Evolutionary conservation across 2,797 vertebrate genomes (phyloP).

Genomic region (Malurus leucopterus): DNA sequence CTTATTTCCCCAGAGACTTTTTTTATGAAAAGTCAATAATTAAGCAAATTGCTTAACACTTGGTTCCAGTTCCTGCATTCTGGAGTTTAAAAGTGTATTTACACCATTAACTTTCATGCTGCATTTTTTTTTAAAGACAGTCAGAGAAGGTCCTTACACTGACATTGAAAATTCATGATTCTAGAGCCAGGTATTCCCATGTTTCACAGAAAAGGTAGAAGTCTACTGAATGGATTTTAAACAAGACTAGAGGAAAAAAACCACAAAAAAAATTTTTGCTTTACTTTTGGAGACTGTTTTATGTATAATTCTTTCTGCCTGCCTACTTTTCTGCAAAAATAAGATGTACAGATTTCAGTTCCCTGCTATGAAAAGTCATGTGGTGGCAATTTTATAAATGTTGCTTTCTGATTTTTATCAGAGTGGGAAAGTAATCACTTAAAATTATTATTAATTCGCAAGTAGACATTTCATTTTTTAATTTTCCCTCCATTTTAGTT

Average conservation of each 20-base stretch:
- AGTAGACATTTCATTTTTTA: conserved; percentile 77
- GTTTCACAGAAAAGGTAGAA: conserved; percentile 65
- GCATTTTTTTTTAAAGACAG: conserved; percentile 73
- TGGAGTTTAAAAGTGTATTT: conserved; percentile 77
- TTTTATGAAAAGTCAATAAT: conserved; percentile 82
- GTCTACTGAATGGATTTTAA: conserved; percentile 73
- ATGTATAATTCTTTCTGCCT: conserved; percentile 80
- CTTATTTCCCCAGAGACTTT: conserved; percentile 75
- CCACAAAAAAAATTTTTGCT: conserved; percentile 62
- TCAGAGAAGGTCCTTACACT: conserved; percentile 73
- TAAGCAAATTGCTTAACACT: conserved; percentile 84
- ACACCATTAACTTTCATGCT: conserved; percentile 76
- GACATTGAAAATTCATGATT: conserved; percentile 63
- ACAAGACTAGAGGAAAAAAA: conserved; percentile 46
- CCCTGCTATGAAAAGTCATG: conserved; percentile 79
- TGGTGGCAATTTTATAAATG: conserved; percentile 81
- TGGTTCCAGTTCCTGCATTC: conserved; percentile 77
- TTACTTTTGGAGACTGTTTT: conserved; percentile 77
- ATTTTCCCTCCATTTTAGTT: conserved; percentile 73
- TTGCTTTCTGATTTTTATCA: conserved; percentile 81
- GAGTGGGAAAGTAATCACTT: conserved; percentile 78
- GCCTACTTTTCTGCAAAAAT: conserved; percentile 80
- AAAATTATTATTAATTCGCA: conserved; percentile 75
- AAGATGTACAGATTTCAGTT: conserved; percentile 82
- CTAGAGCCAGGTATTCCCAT: conserved; percentile 68